Base-by-base conservation (phyloP, 2,113 vertebrate species). In the Cromileptes altivelis region DNA sequence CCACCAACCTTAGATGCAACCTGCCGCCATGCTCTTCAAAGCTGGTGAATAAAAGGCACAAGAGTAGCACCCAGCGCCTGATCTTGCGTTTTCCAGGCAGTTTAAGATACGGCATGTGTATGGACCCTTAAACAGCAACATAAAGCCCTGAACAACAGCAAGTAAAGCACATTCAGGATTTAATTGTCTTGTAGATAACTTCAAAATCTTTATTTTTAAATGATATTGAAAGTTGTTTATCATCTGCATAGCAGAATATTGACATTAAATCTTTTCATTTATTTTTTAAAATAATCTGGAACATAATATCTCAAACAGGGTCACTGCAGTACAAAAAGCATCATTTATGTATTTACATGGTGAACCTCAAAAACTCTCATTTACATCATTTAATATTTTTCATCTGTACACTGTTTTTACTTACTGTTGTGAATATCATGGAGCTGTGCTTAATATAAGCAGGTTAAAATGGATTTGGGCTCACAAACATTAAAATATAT, bases 381-480 rank as follows among this genome's bases (percentile, higher is more conserved):
- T 96, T 96, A 96, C 95, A 96, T 55, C 30, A 53, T 55, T 50
- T 18, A 49, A 60, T 12, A 65, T 49, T 50, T 71, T 72, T 70
- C 18, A 25, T 14, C 53, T 83, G 40, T 69, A 76, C 55, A 75
- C 33, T 5, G 1, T 14, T 73, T 69, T 63, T 65, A 49, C 45
- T 53, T 67, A 25, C 25, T 81, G 52, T 45, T 82, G n/a, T 69
- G 4, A 74, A 78, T 33, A 72, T 58, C 47, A 42, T 81, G 27
- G 27, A 70, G 42, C 73, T 82, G n/a, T 77, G 91, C 93, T 94
- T 94, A 94, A 93, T 92, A 93, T 94, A 94, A 94, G 92, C 90
- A 88, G 57, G 47, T 74, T 81, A 75, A 82, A 83, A 62, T 15
- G 5, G 3, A 70, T 71, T 68, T 70, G 63, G 12, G 25, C 67